Evolutionary conservation across 2,797 vertebrate genomes (phyloP).

Genomic region (Amphiprion clarkii): DNA sequence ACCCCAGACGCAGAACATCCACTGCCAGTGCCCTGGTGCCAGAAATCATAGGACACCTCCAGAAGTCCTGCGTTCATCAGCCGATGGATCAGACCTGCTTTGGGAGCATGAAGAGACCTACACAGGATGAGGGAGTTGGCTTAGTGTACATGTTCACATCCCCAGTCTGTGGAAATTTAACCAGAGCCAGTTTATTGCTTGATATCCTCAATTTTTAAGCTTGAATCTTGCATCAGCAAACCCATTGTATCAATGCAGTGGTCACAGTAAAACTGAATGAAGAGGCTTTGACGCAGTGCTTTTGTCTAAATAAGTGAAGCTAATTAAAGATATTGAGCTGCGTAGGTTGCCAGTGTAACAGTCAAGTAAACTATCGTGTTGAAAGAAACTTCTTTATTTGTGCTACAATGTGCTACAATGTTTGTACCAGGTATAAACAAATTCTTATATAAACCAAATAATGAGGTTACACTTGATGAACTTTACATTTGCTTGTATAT

Average conservation of each 20-base stretch:
- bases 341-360: constrained; percentile 30
- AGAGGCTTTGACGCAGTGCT: constrained; percentile 23
- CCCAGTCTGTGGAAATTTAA: too few species aligned
- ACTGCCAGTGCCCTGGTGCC: too few species aligned
- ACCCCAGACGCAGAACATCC: too few species aligned
- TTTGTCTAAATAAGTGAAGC: constrained; percentile 35
- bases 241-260: constrained; percentile 6
- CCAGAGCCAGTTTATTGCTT: neutral
- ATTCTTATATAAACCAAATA: constrained; percentile 29
- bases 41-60: too few species aligned
- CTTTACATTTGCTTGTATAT: constrained; percentile 1
- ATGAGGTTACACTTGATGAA: constrained; percentile 3
- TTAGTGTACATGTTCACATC: too few species aligned
- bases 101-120: too few species aligned
- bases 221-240: neutral
- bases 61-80: too few species aligned
- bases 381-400: constrained; percentile 21
- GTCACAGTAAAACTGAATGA: constrained; percentile 36
- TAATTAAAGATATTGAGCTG: constrained; percentile 56
- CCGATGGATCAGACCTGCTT: too few species aligned
- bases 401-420: constrained; percentile 3
- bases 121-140: neutral
- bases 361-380: constrained; percentile 41
- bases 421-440: constrained; percentile 20
- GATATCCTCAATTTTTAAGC: neutral